Evolutionary conservation across 2,113 vertebrate genomes (phyloP).

Genomic region (Tyrannus savana): DNA sequence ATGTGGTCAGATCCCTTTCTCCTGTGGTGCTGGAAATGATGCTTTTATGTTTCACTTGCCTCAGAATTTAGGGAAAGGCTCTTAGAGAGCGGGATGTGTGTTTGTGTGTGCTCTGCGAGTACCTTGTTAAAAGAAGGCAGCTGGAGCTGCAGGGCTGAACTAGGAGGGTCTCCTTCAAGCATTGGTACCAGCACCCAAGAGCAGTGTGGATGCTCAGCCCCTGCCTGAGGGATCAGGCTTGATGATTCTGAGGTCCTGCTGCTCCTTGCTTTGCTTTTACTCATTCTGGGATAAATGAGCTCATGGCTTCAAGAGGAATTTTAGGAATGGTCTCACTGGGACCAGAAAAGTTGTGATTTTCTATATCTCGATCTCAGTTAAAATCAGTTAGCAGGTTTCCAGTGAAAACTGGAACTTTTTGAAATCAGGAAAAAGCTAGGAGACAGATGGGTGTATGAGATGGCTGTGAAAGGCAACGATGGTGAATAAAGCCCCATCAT

Average conservation of each 20-base stretch:
- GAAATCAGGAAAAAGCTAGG: neutral
- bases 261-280: neutral
- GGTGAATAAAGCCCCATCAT: fast-evolving
- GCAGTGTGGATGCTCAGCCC: neutral
- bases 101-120: neutral
- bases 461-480: neutral
- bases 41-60: neutral
- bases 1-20: neutral
- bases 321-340: neutral
- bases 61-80: neutral
- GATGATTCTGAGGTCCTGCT: neutral
- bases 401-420: neutral
- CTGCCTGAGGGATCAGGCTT: neutral
- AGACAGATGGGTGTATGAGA: neutral
- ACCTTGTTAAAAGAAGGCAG: neutral
- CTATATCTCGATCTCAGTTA: neutral
- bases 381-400: neutral
- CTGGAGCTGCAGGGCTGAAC: neutral
- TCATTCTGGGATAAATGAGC: neutral
- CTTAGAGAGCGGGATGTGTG: fast-evolving
- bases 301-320: neutral
- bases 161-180: neutral
- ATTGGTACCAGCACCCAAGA: fast-evolving
- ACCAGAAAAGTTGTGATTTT: neutral
- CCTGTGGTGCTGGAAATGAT: neutral